Percentiles rank a stretch among this genome's conserved stretches.
Evolutionary conservation across 2,888 invertebrate genomes (phyloP).

Genomic region (Apodemia hepburni): DNA sequence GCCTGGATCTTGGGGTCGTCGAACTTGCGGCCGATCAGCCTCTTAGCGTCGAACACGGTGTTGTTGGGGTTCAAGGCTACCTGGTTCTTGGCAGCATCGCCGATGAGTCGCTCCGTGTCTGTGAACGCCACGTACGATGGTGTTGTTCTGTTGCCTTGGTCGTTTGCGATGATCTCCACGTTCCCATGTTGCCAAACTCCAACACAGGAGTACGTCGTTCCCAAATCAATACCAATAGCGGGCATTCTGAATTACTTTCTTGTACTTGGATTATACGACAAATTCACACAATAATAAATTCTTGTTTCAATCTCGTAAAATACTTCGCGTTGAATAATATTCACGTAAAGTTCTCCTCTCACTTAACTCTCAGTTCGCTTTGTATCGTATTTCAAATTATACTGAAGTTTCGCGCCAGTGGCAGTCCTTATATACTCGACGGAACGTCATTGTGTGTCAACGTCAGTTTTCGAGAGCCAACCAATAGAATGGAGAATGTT

Average conservation of each 20-base stretch:
- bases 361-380: neutral
- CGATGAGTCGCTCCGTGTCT: too few relatives aligned
- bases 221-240: neutral
- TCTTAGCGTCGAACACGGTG: too few relatives aligned
- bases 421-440: neutral
- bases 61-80: too few relatives aligned
- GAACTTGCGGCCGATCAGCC: too few relatives aligned
- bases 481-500: neutral
- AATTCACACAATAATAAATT: neutral
- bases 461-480: neutral
- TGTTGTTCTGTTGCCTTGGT: too few relatives aligned
- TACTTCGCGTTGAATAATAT: neutral
- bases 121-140: too few relatives aligned
- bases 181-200: too few relatives aligned
- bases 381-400: neutral
- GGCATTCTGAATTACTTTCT: neutral
- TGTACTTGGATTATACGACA: neutral
- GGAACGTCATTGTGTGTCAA: neutral
- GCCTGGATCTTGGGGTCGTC: too few relatives aligned
- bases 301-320: neutral
- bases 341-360: neutral
- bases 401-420: constrained; percentile 2
- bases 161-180: too few relatives aligned
- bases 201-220: too few relatives aligned
- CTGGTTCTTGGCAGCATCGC: too few relatives aligned